phyloP scores from a whole-genome alignment of 2,113 vertebrate species.

The Hoplias malabaricus region DNA sequence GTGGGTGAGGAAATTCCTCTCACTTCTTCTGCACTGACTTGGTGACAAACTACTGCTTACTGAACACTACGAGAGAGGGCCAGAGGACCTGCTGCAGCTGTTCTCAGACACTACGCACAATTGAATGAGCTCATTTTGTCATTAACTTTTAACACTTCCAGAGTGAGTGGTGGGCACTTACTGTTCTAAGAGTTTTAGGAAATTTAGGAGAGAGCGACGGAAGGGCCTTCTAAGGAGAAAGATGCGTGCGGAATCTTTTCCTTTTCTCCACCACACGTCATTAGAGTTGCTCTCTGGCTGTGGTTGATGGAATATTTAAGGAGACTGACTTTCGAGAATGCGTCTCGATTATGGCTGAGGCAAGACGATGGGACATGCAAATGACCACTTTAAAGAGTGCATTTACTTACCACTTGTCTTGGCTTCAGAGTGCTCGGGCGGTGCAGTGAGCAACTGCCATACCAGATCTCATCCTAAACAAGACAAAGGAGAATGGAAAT shows the following conservation, averaged over 20 bases:
- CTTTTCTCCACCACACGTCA: neutral
- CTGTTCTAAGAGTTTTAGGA: neutral
- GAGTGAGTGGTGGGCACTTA: conserved; percentile 8
- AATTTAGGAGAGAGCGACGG: neutral
- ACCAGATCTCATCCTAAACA: conserved; percentile 73
- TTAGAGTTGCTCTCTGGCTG: conserved; percentile 30
- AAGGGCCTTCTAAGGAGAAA: conserved; percentile 23
- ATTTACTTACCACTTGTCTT: conserved; percentile 68
- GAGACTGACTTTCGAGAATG: conserved; percentile 33
- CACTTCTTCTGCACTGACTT: conserved; percentile 52
- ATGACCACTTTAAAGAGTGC: conserved; percentile 50
- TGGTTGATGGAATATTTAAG: conserved; percentile 37
- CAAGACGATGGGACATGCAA: conserved; percentile 30
- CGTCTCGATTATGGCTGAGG: conserved; percentile 33
- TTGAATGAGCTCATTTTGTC: conserved; percentile 8
- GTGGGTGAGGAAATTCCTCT: conserved; percentile 55
- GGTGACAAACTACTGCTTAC: conserved; percentile 56
- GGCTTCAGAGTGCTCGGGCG: conserved; percentile 63
- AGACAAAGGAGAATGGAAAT: conserved; percentile 38
- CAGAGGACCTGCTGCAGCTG: neutral
- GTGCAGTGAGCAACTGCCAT: conserved; percentile 60
- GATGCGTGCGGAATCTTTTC: conserved; percentile 29
- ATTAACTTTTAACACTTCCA: conserved; percentile 27
- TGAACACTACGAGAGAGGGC: conserved; percentile 10
- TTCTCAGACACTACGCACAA: conserved; percentile 26